These are phyloP conservation scores for Carettochelys insculpta DNA, from an alignment of 2,113 vertebrate genomes.

Conservation along the genomic window DNA sequence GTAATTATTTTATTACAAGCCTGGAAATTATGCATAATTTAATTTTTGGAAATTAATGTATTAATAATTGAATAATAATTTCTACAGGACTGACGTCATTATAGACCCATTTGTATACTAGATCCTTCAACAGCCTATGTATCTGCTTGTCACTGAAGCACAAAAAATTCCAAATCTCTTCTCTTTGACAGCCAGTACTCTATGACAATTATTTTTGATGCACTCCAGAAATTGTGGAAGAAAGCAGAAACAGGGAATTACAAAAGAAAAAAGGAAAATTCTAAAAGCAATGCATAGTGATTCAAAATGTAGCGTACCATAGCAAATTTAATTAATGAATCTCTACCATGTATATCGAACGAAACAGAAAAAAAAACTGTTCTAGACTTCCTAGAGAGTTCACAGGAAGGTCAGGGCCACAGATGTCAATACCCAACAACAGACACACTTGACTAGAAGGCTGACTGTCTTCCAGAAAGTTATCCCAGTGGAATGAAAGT, in stretches of 20 bases:
- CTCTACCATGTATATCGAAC: not conserved
- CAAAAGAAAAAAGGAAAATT: not conserved
- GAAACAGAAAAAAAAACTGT: not conserved
- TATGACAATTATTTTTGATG: constrained; percentile 12
- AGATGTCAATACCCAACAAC: constrained; percentile 16
- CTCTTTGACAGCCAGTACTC: constrained; percentile 16
- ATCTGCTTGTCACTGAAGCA: constrained; percentile 7
- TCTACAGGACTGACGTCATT: constrained; percentile 30
- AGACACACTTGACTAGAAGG: constrained; percentile 41
- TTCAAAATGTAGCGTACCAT: not conserved
- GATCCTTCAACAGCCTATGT: constrained; percentile 9
- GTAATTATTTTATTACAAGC: constrained; percentile 69
- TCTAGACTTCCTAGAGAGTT: constrained; percentile 30
- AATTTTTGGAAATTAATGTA: constrained; percentile 43
- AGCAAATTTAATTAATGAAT: not conserved
- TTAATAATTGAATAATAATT: constrained; percentile 34
- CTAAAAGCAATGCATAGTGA: not conserved
- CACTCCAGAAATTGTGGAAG: not conserved
- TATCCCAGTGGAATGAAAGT: not conserved
- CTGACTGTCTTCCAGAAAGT: not conserved
- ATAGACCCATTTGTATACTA: constrained; percentile 18
- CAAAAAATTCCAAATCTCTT: constrained; percentile 7
- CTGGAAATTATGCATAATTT: constrained; percentile 59
- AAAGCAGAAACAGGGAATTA: accelerated
- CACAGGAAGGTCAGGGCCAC: constrained; percentile 50